Conservation (phyloP, 1,140 invertebrate genomes). For the Tetramorium simillimum region DNA sequence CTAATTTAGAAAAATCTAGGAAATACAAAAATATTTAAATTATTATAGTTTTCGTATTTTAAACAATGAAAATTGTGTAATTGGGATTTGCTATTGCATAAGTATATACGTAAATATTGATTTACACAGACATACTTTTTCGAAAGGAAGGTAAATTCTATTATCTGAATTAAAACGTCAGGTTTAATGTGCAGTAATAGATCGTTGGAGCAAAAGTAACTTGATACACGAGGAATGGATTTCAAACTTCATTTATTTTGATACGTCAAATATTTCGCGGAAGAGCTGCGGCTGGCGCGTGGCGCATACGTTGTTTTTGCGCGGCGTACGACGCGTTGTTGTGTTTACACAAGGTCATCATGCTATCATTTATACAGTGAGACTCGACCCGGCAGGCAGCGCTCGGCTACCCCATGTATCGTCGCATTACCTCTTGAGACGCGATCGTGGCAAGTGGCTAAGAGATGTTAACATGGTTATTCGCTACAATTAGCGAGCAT, state of each 20-base stretch:
- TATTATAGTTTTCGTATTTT: neutral
- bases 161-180: neutral
- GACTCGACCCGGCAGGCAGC: neutral
- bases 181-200: neutral
- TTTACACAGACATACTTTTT: neutral
- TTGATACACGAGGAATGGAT: neutral
- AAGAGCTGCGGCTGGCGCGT: neutral
- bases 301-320: neutral
- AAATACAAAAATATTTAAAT: neutral
- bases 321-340: neutral
- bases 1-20: too few species aligned
- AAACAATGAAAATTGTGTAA: neutral
- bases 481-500: neutral
- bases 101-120: neutral
- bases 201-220: neutral
- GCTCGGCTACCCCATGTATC: neutral
- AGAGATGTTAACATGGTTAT: neutral
- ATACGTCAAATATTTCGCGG: neutral
- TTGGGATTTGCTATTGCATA: neutral
- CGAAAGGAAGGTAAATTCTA: neutral
- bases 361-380: conserved; percentile 4
- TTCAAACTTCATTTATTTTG: neutral
- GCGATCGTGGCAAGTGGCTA: neutral
- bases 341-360: conserved; percentile 15
- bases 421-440: neutral